Conservation (phyloP, 2,113 vertebrate genomes). For the Halichoerus grypus region DNA sequence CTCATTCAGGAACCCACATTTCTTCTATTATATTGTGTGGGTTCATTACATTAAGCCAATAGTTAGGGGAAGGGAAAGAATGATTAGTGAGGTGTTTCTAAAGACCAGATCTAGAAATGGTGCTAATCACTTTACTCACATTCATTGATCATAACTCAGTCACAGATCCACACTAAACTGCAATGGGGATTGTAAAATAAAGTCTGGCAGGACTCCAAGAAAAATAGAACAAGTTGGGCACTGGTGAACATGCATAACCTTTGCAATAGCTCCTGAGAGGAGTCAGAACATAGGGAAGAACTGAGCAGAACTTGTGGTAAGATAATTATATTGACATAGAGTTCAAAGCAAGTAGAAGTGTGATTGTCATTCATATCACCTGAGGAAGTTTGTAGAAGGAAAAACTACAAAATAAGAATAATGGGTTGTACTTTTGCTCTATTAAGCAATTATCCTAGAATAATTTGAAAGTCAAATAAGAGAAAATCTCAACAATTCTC, state of each 20-base stretch:
- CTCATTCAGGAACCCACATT: not conserved
- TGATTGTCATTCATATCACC: conserved; percentile 18
- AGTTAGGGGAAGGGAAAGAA: not conserved
- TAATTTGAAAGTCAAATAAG: conserved; percentile 45
- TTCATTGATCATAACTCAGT: not conserved
- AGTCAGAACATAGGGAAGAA: not conserved
- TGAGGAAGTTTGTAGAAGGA: not conserved
- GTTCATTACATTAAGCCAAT: not conserved
- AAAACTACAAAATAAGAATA: conserved; percentile 34
- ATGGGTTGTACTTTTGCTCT: conserved; percentile 9
- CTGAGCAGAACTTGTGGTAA: not conserved
- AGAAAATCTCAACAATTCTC: not conserved
- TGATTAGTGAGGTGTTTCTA: not conserved
- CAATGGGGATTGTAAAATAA: not conserved
- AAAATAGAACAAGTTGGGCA: not conserved
- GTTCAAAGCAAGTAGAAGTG: not conserved
- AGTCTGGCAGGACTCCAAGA: not conserved
- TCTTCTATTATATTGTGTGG: not conserved
- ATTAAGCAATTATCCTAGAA: conserved; percentile 27
- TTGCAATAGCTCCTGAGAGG: not conserved
- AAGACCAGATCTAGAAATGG: not conserved
- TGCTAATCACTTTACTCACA: not conserved
- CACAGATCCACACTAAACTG: not conserved
- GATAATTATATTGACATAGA: not conserved
- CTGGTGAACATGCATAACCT: not conserved